Evolutionary conservation across 2,113 vertebrate genomes (phyloP), one percentile per base, ranked within the genome.

Genomic region (Hippotragus niger): DNA sequence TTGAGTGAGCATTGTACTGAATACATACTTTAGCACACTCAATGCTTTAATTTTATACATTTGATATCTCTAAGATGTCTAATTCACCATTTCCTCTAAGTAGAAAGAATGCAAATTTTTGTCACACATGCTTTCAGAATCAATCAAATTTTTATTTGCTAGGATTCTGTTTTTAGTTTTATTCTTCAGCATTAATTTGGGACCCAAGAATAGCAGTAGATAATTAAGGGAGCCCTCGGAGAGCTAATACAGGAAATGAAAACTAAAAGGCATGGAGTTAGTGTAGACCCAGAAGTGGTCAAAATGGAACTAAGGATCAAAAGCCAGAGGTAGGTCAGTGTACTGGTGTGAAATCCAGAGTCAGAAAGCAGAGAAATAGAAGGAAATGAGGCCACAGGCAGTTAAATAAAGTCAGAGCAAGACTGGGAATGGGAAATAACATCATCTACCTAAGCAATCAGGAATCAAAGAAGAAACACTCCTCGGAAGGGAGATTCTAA

Each of bases 11-110:
- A 80, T 89, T 96, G 57, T 78, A 91, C 88, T 96, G 29, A 82
- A 94, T 94, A 93, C 96, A 91, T 90, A 87, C 43, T 45, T 93
- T 76, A 92, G 43, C 83, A 95, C 88, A 95, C 40, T 57, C 0
- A 31, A 16, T 96, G 97, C 27, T 95, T n/a, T 87, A 95, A 97
- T 88, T 97, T 91, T 95, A 92, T 96, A 95, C 86, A 14, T 62
- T 97, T 90, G 94, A 45, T 47, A 89, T 89, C 88, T 52, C n/a
- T 21, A 95, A 95, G 9, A 40, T 81, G 92, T 97, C 31, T 97
- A 96, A 96, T 91, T 91, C 36, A 82, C 67, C 86, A 91, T 96
- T 85, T 96, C 88, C 92, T 96, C 88, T 50, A 91, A 88, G 57
- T 6, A 90, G 16, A 31, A 33, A 90, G 33, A 94, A 97, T 89